Conservation (phyloP, 2,888 invertebrate species). For the Tribolium freemani region DNA sequence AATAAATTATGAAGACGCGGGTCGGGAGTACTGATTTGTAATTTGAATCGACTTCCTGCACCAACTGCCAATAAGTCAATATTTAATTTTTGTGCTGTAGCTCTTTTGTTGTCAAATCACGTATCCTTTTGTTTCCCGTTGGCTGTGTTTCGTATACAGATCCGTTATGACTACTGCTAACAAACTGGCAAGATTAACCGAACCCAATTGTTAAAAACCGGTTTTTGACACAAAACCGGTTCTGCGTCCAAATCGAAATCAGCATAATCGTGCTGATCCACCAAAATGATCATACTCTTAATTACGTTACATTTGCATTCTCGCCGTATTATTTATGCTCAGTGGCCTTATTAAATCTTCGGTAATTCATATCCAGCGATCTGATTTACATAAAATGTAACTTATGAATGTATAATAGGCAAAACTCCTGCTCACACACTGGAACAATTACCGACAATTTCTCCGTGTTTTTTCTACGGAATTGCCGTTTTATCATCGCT, state of each 20-base stretch:
- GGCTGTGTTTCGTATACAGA: constrained; percentile 31
- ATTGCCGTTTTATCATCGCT: constrained; percentile 17
- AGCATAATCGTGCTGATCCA: constrained; percentile 30
- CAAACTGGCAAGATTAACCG: background rate
- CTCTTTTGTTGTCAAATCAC: constrained; percentile 34
- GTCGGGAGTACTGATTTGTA: constrained; percentile 27
- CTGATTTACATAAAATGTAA: constrained; percentile 45
- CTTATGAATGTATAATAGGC: constrained; percentile 42
- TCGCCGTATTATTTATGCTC: constrained; percentile 42
- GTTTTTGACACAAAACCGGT: constrained; percentile 4
- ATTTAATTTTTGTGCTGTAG: constrained; percentile 34
- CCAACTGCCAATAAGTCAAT: constrained; percentile 38
- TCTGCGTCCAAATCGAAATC: constrained; percentile 25
- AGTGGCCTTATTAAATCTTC: constrained; percentile 43
- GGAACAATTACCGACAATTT: constrained; percentile 39
- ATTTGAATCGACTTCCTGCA: constrained; percentile 36
- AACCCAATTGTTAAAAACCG: background rate
- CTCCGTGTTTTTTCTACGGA: constrained; percentile 14
- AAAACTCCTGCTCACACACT: constrained; percentile 37
- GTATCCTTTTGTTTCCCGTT: constrained; percentile 37
- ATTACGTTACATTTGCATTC: constrained; percentile 43
- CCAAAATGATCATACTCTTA: constrained; percentile 40
- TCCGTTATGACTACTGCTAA: background rate
- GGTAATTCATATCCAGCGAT: constrained; percentile 43
- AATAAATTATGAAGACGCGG: constrained; percentile 22